Percentiles rank a stretch among this genome's conserved stretches.
These are phyloP conservation scores for Crypturellus undulatus DNA, from an alignment of 2,113 vertebrate genomes.

Conservation along the genomic window DNA sequence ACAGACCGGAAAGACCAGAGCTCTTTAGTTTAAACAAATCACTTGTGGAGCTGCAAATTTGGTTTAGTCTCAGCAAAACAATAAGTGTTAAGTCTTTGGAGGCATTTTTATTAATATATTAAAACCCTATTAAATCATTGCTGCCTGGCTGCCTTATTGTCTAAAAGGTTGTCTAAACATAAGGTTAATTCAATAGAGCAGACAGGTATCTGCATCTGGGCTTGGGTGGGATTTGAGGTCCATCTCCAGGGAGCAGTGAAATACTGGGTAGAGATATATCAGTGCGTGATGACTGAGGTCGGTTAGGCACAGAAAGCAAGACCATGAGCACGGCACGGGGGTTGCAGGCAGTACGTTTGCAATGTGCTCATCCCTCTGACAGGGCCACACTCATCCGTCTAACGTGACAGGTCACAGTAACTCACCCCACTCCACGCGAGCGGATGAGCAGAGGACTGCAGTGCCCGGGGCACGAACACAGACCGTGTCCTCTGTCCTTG, in stretches of 20 bases:
- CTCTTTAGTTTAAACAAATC: slow-evolving; percentile 59
- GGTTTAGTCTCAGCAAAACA: slow-evolving; percentile 55
- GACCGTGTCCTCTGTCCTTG: neutral
- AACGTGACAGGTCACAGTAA: neutral
- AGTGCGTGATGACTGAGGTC: neutral
- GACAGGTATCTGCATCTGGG: neutral
- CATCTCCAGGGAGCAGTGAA: slow-evolving; percentile 8
- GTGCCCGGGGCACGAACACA: neutral
- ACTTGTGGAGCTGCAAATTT: slow-evolving; percentile 32
- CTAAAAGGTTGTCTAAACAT: slow-evolving; percentile 8
- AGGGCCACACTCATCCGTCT: rapidly evolving
- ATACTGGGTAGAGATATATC: neutral
- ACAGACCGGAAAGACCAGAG: slow-evolving; percentile 36
- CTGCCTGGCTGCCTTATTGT: slow-evolving; percentile 17
- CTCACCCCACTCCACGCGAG: neutral
- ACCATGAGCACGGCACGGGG: neutral
- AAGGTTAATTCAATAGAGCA: neutral
- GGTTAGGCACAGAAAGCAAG: neutral
- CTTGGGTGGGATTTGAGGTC: neutral
- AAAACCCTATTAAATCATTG: slow-evolving; percentile 27
- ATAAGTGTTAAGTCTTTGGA: slow-evolving; percentile 22
- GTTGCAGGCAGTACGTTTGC: neutral
- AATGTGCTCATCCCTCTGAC: rapidly evolving
- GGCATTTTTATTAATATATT: slow-evolving; percentile 31
- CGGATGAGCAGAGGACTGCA: rapidly evolving